Evolutionary conservation across 2,113 vertebrate species (phyloP).

Genomic region (Eolophus roseicapilla): DNA sequence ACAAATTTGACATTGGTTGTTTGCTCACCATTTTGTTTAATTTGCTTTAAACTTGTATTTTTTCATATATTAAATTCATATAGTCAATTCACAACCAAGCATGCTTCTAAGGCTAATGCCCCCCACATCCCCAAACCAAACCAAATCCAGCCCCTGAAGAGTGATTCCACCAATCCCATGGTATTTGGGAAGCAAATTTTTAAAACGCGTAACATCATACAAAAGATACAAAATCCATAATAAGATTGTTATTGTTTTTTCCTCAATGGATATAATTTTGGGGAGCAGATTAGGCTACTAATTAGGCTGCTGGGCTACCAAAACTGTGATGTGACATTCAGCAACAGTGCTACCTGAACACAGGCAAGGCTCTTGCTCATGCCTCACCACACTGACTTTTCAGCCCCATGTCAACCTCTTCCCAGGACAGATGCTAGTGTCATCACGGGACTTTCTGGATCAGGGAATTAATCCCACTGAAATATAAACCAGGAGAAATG

Average conservation of each 20-base stretch:
- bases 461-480: neutral
- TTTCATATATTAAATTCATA: neutral
- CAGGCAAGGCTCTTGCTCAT: fast-evolving
- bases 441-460: neutral
- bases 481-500: neutral
- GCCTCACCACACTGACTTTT: neutral
- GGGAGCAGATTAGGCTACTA: neutral
- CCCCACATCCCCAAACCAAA: neutral
- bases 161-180: neutral
- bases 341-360: neutral
- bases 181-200: neutral
- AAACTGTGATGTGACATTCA: neutral
- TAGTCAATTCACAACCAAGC: neutral
- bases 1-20: neutral
- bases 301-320: neutral
- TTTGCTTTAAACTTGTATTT: neutral
- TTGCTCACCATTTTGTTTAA: neutral
- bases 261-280: neutral
- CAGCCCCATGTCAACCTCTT: neutral
- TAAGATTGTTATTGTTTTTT: neutral
- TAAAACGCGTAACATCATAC: neutral
- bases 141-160: neutral
- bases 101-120: neutral
- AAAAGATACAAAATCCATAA: neutral
- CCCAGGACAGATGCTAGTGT: neutral